These are phyloP conservation scores for Acanthurus leucopareius DNA, from an alignment of 2,797 vertebrate genomes.

Conservation along the genomic window DNA sequence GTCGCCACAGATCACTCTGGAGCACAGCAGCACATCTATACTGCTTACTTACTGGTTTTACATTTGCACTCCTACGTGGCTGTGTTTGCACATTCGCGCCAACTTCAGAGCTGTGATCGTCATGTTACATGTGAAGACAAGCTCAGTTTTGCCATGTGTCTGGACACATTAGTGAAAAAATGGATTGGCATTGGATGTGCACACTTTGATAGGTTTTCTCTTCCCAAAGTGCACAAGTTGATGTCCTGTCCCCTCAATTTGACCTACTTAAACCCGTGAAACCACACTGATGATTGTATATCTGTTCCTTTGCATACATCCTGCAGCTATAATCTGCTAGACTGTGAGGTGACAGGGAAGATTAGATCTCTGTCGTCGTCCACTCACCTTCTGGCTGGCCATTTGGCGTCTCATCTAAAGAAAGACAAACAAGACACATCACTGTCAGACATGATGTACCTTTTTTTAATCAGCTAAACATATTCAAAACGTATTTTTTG, in stretches of 20 bases:
- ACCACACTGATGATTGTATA: neutral
- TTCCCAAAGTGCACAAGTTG: neutral
- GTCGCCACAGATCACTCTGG: slow-evolving; percentile 44
- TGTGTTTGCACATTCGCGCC: slow-evolving; percentile 70
- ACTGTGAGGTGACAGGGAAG: slow-evolving; percentile 33
- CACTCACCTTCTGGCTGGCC: slow-evolving; percentile 86
- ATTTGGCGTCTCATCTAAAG: slow-evolving; percentile 81
- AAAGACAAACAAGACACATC: slow-evolving; percentile 59
- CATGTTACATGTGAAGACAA: slow-evolving; percentile 32
- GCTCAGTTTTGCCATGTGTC: neutral
- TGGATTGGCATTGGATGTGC: slow-evolving; percentile 1
- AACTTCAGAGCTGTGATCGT: slow-evolving; percentile 20
- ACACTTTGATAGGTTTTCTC: neutral
- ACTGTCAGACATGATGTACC: slow-evolving; percentile 26
- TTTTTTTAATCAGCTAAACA: slow-evolving; percentile 11
- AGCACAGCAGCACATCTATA: slow-evolving; percentile 58
- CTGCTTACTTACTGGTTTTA: slow-evolving; percentile 57
- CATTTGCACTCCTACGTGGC: slow-evolving; percentile 62
- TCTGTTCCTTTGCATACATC: slow-evolving; percentile 5
- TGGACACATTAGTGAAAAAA: slow-evolving; percentile 2
- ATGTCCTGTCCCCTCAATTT: neutral
- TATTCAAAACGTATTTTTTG: neutral
- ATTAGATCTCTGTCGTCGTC: slow-evolving; percentile 28
- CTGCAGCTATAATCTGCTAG: slow-evolving; percentile 22
- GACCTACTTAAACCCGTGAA: neutral